Conservation (phyloP, 2,113 vertebrate species). For the Perccottus glenii region DNA sequence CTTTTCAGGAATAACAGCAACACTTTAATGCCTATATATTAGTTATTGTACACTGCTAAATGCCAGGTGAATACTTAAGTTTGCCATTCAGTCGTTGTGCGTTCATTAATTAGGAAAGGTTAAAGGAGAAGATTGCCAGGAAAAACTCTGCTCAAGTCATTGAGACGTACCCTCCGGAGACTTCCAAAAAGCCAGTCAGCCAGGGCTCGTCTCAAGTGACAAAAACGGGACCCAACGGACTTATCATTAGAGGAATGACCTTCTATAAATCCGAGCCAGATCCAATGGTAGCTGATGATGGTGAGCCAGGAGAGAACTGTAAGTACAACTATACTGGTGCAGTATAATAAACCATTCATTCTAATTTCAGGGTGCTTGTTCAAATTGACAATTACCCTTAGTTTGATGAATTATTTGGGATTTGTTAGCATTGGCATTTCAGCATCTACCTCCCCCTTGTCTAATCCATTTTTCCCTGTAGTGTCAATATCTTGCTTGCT, state of each 20-base stretch:
- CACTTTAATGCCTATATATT: not conserved
- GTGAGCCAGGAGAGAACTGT: conserved; percentile 89
- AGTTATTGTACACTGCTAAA: too few species aligned
- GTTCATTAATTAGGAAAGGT: conserved; percentile 75
- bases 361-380: too few species aligned
- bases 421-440: too few species aligned
- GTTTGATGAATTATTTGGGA: too few species aligned
- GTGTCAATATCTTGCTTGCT: too few species aligned
- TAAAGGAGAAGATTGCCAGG: conserved; percentile 83
- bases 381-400: too few species aligned
- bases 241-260: conserved; percentile 90
- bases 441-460: too few species aligned
- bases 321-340: conserved; percentile 63
- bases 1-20: not conserved
- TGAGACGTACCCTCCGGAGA: conserved; percentile 37
- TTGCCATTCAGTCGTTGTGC: too few species aligned
- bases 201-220: conserved; percentile 54
- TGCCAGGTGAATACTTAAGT: conserved; percentile 1
- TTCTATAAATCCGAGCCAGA: conserved; percentile 92
- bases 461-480: too few species aligned
- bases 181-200: conserved; percentile 11
- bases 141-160: conserved; percentile 44
- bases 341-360: too few species aligned
- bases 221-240: conserved; percentile 78
- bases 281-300: conserved; percentile 79